A percentile compares a stretch with the other conserved stretches of the same genome.
phyloP scores from a whole-genome alignment of 2,888 invertebrate genomes.

The Pasiphila rectangulata region DNA sequence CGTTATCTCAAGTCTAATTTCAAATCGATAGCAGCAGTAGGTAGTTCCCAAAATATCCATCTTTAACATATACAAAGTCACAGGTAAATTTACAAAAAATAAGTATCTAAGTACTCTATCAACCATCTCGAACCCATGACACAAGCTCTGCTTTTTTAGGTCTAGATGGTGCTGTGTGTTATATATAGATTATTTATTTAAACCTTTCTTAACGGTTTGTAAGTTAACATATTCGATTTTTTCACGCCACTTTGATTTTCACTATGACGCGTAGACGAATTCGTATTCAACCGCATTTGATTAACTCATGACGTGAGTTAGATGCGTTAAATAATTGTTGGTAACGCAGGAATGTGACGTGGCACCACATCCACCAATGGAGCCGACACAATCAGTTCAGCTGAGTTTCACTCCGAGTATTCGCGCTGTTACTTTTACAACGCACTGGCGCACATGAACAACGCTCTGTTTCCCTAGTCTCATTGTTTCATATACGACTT shows the following conservation, averaged over 20 bases:
- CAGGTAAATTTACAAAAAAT: too few relatives aligned
- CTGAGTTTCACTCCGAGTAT: conserved; percentile 79
- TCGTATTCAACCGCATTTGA: conserved; percentile 30
- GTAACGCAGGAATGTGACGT: conserved; percentile 66
- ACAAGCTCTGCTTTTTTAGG: too few relatives aligned
- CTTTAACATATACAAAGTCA: too few relatives aligned
- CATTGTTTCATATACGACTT: conserved; percentile 60
- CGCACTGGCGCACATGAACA: conserved; percentile 76
- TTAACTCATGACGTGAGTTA: conserved; percentile 40
- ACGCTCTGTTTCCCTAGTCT: conserved; percentile 78
- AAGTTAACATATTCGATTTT: conserved; percentile 3
- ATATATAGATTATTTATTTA: too few relatives aligned
- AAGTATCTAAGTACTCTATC: too few relatives aligned
- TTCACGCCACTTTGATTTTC: conserved; percentile 16
- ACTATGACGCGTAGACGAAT: conserved; percentile 12
- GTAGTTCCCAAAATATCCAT: too few relatives aligned
- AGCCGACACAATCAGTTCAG: conserved; percentile 67
- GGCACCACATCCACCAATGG: conserved; percentile 35
- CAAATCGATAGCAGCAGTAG: too few relatives aligned
- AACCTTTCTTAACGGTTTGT: not conserved
- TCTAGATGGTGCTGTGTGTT: too few relatives aligned
- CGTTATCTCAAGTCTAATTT: too few relatives aligned
- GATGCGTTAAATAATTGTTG: conserved; percentile 52
- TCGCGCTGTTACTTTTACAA: conserved; percentile 79
- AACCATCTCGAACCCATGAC: too few relatives aligned